Conservation (phyloP, 1,140 invertebrate species). For the Aphaenogaster ashmeadi region DNA sequence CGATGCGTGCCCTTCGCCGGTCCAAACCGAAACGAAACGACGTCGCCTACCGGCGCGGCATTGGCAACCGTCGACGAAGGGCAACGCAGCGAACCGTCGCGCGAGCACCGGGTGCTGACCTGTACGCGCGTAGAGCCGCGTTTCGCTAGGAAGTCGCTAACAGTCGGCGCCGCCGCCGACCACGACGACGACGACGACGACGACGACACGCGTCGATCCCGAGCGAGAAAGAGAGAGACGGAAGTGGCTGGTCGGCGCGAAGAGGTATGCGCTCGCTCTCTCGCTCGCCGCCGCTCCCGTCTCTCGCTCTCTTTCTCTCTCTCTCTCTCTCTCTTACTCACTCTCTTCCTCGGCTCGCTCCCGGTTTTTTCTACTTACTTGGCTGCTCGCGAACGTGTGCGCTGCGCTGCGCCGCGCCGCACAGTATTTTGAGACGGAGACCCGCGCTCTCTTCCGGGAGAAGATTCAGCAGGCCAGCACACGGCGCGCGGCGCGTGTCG, state of each 20-base stretch:
- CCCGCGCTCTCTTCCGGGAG: constrained; percentile 80
- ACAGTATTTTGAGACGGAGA: constrained; percentile 80
- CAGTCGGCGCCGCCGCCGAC: neutral
- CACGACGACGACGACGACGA: constrained; percentile 30
- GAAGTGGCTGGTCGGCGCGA: constrained; percentile 14
- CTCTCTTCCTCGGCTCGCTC: constrained; percentile 13
- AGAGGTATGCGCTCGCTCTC: neutral
- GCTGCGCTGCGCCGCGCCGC: constrained; percentile 33
- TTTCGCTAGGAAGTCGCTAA: constrained; percentile 33
- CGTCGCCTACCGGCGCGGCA: neutral
- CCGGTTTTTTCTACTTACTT: constrained; percentile 78
- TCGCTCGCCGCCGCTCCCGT: neutral
- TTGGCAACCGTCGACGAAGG: neutral
- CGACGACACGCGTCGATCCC: neutral
- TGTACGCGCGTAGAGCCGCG: neutral
- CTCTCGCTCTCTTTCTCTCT: too few species aligned
- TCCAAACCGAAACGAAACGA: neutral
- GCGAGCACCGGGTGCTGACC: constrained; percentile 18
- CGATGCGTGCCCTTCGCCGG: neutral
- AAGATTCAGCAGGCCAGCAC: constrained; percentile 70
- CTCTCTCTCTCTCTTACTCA: too few species aligned
- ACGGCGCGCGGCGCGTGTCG: constrained; percentile 70
- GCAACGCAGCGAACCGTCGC: too few species aligned
- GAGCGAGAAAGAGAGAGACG: constrained; percentile 38
- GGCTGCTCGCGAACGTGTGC: constrained; percentile 72